Evolutionary conservation across 2,113 vertebrate genomes (phyloP).

Genomic region (Laticauda laticaudata): DNA sequence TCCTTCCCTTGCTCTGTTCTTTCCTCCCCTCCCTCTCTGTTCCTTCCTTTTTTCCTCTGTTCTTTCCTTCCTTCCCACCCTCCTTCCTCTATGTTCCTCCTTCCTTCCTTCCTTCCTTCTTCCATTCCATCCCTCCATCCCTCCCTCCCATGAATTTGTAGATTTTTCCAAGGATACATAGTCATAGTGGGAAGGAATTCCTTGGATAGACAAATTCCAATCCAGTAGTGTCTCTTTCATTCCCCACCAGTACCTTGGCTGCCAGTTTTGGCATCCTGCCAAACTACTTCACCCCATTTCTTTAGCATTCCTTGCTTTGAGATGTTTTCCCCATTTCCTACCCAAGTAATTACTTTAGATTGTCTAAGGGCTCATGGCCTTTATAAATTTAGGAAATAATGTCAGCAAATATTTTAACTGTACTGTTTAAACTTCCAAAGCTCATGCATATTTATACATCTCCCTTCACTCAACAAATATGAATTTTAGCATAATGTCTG

Average conservation of each 20-base stretch:
- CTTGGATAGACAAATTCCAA: not conserved
- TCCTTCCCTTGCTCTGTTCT: no score
- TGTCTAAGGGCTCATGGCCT: not conserved
- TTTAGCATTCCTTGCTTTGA: not conserved
- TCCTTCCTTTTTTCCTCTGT: no score
- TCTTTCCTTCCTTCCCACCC: no score
- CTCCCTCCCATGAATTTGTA: not conserved
- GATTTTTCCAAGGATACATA: not conserved
- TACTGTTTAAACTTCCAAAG: not conserved
- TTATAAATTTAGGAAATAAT: not conserved
- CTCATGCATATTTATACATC: not conserved
- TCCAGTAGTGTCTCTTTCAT: not conserved
- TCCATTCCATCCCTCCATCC: not conserved
- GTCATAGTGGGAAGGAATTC: not conserved
- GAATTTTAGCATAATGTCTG: not conserved
- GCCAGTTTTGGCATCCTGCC: not conserved
- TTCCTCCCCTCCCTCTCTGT: no score
- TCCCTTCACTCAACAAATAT: not conserved
- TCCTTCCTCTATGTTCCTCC: no score
- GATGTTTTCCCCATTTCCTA: not conserved
- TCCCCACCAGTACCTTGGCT: not conserved
- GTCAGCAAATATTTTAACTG: not conserved
- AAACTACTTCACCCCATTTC: not conserved
- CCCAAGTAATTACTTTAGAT: not conserved
- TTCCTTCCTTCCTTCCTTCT: no score